Conservation (phyloP, 1,140 invertebrate species). For the Drosophila bocki region DNA sequence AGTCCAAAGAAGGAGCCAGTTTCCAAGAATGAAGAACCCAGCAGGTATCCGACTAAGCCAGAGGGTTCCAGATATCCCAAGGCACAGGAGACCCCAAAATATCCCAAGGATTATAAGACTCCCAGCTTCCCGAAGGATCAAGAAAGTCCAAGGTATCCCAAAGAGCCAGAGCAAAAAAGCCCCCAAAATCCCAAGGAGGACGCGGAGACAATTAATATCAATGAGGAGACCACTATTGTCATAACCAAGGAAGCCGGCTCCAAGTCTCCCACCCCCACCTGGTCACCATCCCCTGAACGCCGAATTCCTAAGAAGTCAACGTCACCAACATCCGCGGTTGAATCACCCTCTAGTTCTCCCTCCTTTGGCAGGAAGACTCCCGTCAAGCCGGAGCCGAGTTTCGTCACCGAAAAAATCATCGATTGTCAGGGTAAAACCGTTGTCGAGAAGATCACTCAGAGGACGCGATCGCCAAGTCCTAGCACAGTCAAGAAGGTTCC, state of each 20-base stretch:
- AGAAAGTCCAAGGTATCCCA: background rate
- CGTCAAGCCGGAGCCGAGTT: slow-evolving; percentile 29
- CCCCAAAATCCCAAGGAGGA: slow-evolving; percentile 35
- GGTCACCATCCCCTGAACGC: slow-evolving; percentile 44
- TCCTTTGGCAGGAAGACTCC: slow-evolving; percentile 4
- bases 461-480: slow-evolving; percentile 19
- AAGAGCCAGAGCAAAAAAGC: background rate
- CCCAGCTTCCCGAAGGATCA: slow-evolving; percentile 15
- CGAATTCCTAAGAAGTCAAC: slow-evolving; percentile 26
- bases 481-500: slow-evolving; percentile 5
- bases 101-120: slow-evolving; percentile 3
- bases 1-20: background rate
- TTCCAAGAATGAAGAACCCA: slow-evolving; percentile 4
- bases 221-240: slow-evolving; percentile 59
- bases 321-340: background rate
- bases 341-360: slow-evolving; percentile 1
- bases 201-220: slow-evolving; percentile 36
- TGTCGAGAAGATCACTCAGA: slow-evolving; percentile 14
- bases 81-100: background rate
- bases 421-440: slow-evolving; percentile 58
- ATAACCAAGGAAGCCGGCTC: slow-evolving; percentile 44
- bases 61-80: slow-evolving; percentile 8
- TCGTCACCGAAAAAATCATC: slow-evolving; percentile 63
- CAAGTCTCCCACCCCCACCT: slow-evolving; percentile 45
- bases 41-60: background rate